These are phyloP conservation scores for Triplophysa siluroides DNA, from an alignment of 2,113 vertebrate species.

Conservation along the genomic window DNA sequence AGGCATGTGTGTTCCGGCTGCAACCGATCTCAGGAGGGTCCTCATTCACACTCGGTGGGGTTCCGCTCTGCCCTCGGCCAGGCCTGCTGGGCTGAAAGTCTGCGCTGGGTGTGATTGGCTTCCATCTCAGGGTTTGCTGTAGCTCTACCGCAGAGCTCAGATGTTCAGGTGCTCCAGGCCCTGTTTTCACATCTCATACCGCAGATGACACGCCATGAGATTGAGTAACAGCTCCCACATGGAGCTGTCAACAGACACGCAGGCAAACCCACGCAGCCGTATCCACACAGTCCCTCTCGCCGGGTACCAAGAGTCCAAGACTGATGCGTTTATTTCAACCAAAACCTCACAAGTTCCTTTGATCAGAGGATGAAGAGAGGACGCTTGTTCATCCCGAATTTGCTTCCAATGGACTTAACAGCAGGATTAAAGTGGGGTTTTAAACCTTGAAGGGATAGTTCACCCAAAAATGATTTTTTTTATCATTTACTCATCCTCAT, in stretches of 20 bases:
- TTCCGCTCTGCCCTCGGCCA: not conserved
- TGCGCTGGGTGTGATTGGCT: slow-evolving; percentile 49
- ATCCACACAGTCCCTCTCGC: not conserved
- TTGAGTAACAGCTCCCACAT: slow-evolving; percentile 63
- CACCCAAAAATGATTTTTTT: too few relatives aligned
- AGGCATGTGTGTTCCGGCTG: not conserved
- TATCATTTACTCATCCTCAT: too few relatives aligned
- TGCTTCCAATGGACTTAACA: slow-evolving; percentile 1
- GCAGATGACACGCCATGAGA: slow-evolving; percentile 49
- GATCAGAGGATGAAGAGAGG: slow-evolving; percentile 25
- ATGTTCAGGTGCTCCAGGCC: slow-evolving; percentile 33
- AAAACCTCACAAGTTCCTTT: slow-evolving; percentile 31
- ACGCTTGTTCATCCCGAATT: not conserved
- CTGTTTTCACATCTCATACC: slow-evolving; percentile 56
- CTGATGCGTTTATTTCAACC: not conserved
- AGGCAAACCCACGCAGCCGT: slow-evolving; percentile 23
- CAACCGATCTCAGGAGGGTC: slow-evolving; percentile 6
- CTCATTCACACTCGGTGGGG: slow-evolving; percentile 21
- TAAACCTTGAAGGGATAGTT: not conserved
- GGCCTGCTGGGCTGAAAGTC: slow-evolving; percentile 58
- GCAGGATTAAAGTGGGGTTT: slow-evolving; percentile 2
- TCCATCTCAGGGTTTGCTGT: slow-evolving; percentile 53
- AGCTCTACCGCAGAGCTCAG: not conserved
- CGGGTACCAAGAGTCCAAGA: slow-evolving; percentile 6
- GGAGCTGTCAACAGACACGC: slow-evolving; percentile 41